A percentile compares a stretch with the other conserved stretches of the same genome.
phyloP scores from a whole-genome alignment of 2,113 vertebrate species.

The Poeciliopsis retropinna region DNA sequence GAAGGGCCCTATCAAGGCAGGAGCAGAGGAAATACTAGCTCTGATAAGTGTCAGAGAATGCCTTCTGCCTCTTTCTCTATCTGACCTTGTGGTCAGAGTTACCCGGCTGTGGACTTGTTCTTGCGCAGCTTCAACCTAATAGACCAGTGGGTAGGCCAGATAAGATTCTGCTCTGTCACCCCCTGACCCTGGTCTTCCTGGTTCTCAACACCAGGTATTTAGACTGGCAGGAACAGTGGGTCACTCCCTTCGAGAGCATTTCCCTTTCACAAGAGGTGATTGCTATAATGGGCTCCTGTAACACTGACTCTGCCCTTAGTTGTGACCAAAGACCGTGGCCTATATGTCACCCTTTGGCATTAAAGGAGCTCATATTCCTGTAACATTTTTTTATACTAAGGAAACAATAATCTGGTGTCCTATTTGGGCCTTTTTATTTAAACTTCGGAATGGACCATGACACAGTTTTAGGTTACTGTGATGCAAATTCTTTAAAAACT shows the following conservation, averaged over 20 bases:
- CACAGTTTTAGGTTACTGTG: background rate
- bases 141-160: slow-evolving; percentile 60
- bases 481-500: background rate
- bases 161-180: slow-evolving; percentile 76
- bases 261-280: slow-evolving; percentile 65
- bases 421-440: no score
- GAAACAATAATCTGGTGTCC: background rate
- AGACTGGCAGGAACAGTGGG: slow-evolving; percentile 68
- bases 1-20: slow-evolving; percentile 68
- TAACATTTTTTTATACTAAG: background rate
- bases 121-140: slow-evolving; percentile 51
- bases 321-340: slow-evolving; percentile 13
- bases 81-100: slow-evolving; percentile 40
- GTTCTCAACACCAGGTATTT: slow-evolving; percentile 78
- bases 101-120: slow-evolving; percentile 46
- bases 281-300: slow-evolving; percentile 58
- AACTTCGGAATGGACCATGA: no score
- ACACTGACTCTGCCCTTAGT: slow-evolving; percentile 16
- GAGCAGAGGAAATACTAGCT: slow-evolving; percentile 65
- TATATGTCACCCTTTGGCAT: background rate
- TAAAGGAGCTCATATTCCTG: background rate
- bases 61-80: slow-evolving; percentile 53
- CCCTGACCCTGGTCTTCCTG: slow-evolving; percentile 72
- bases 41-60: slow-evolving; percentile 75
- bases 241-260: slow-evolving; percentile 73